Evolutionary conservation across 2,888 invertebrate species (phyloP), one percentile per base, ranked within the genome.

Genomic region (Hipparchia semele): DNA sequence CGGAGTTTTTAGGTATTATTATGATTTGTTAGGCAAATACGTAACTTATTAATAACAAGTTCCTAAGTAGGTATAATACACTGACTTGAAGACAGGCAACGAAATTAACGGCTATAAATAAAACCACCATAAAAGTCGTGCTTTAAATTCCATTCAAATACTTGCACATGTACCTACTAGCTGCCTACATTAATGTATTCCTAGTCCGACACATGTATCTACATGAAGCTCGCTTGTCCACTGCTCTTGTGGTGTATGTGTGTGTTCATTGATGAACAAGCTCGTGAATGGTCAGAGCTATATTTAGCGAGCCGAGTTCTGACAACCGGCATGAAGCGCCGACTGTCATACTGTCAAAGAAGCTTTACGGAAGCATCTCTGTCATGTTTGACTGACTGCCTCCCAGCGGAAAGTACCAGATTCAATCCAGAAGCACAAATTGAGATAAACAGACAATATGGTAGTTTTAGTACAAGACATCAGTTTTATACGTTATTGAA

Each of bases 201-300:
- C 23, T 23, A 23, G 23, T 23, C 23, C 23, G 23, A 23, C 23
- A 23, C 23, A 23, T 13, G 49, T 9, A 64, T 49, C 23, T 46
- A 49, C 49, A 64, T 13, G 13, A 10, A 12, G n/a, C 45, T 3
- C 9, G 39, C 39, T 9, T 68, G 68, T 13, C 9, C 33, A 23
- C 56, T 39, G 39, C 39, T 39, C 39, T 39, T 39, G 0, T 1
- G 39, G 58, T 49, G 58, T 68, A 13, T 49, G 68, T 68, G 58
- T 68, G 46, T 68, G 68, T 59, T 33, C 74, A 74, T 75, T 72
- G 70, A 75, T 68, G 62, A 74, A 54, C 23, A 64, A 73, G 23
- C 70, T 73, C 65, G 72, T 73, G 72, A 72, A 73, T 73, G 75
- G 70, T 33, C 58, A 71, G 61, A 9, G 51, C 72, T 75, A 75